These are phyloP conservation scores for Hirundo rustica DNA, from an alignment of 2,797 vertebrate species.

Conservation along the genomic window DNA sequence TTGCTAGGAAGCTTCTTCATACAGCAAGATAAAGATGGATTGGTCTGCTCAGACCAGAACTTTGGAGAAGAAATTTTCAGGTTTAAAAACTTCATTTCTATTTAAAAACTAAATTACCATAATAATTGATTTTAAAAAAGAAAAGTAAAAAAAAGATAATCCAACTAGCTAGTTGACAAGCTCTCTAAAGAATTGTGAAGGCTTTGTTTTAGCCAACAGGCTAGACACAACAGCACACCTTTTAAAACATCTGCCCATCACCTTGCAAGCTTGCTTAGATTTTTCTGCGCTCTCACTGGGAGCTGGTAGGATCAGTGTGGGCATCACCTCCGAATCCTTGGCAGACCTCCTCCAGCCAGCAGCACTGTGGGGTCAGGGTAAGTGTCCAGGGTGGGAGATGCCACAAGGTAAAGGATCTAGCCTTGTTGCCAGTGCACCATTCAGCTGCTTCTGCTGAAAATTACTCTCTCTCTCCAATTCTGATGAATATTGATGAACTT, in stretches of 20 bases:
- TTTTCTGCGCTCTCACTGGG: neutral
- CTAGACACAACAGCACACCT: neutral
- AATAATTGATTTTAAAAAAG: neutral
- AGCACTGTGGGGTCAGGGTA: neutral
- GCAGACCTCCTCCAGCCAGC: neutral
- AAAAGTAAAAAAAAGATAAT: too few relatives aligned
- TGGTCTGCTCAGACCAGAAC: neutral
- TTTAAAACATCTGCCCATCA: neutral
- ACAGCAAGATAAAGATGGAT: neutral
- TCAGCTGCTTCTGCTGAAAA: conserved; percentile 14
- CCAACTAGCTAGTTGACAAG: neutral
- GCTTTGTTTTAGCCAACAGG: neutral
- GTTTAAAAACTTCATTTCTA: neutral
- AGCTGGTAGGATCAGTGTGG: neutral
- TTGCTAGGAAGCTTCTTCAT: neutral
- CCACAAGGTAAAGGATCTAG: neutral
- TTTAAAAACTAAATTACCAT: neutral
- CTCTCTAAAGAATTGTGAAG: neutral
- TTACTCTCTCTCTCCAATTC: neutral
- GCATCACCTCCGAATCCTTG: neutral
- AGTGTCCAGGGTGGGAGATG: neutral
- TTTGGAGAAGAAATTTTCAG: neutral
- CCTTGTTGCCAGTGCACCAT: neutral
- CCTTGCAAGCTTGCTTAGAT: neutral
- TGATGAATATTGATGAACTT: conserved; percentile 57